A percentile compares a stretch with the other conserved stretches of the same genome.
Conservation (phyloP, 1,140 invertebrate genomes). For the Streblospio benedicti region DNA sequence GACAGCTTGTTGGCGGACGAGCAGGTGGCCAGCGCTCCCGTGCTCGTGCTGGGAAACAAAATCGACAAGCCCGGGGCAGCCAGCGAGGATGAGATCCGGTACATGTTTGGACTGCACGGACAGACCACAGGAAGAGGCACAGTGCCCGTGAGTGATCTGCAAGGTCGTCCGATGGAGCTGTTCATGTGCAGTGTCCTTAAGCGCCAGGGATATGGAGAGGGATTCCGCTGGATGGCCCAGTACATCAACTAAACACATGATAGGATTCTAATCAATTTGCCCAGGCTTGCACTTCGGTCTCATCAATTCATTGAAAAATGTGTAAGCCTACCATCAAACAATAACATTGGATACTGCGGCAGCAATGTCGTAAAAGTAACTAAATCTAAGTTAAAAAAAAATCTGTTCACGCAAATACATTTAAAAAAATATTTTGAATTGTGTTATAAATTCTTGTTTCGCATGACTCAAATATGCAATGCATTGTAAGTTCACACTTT, state of each 20-base stretch:
- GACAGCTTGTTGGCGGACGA: slow-evolving; percentile 83
- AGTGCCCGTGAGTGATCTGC: slow-evolving; percentile 74
- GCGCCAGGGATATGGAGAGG: slow-evolving; percentile 98
- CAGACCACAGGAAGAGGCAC: slow-evolving; percentile 96
- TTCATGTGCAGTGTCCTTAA: slow-evolving; percentile 99
- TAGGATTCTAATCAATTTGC: too few relatives aligned
- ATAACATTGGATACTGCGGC: too few relatives aligned
- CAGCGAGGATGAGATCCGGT: slow-evolving; percentile 91
- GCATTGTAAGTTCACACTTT: too few relatives aligned
- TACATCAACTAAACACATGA: slow-evolving; percentile 19
- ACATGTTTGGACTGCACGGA: slow-evolving; percentile 84
- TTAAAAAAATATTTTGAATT: too few relatives aligned
- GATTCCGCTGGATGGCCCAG: slow-evolving; percentile 87
- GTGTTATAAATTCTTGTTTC: too few relatives aligned
- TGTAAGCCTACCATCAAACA: too few relatives aligned
- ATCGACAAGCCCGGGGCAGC: slow-evolving; percentile 94
- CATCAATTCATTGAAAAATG: too few relatives aligned
- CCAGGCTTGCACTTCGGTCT: too few relatives aligned
- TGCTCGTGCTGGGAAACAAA: slow-evolving; percentile 97
- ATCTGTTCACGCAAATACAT: too few relatives aligned
- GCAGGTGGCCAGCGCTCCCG: slow-evolving; percentile 87
- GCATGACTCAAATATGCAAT: too few relatives aligned
- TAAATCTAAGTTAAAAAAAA: too few relatives aligned
- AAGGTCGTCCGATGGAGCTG: slow-evolving; percentile 90
- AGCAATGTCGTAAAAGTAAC: too few relatives aligned